A percentile compares a stretch with the other conserved stretches of the same genome.
phyloP scores from a whole-genome alignment of 2,797 vertebrate genomes.

The Leptoclinus maculatus region DNA sequence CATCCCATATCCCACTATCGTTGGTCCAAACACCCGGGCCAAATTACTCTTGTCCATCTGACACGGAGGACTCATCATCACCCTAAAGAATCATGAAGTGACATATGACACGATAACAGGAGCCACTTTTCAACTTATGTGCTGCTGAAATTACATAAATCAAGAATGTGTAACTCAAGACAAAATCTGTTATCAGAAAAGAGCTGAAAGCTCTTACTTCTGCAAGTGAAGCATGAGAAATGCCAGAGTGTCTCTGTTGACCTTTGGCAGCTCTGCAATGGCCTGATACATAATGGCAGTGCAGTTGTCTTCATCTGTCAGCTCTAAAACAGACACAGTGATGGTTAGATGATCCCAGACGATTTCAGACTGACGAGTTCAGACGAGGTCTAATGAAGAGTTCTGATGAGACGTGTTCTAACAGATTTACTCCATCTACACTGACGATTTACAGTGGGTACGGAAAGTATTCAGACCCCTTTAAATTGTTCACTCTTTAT shows the following conservation, averaged over 20 bases:
- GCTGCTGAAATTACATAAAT: background rate
- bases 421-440: background rate
- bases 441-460: too few relatives aligned
- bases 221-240: constrained; percentile 91
- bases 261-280: constrained; percentile 82
- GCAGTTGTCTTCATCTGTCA: constrained; percentile 72
- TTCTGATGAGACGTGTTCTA: too few relatives aligned
- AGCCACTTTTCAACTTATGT: background rate
- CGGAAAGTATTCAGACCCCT: too few relatives aligned
- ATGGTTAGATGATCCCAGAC: too few relatives aligned
- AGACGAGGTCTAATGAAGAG: too few relatives aligned
- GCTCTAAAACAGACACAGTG: constrained; percentile 71
- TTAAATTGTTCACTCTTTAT: too few relatives aligned
- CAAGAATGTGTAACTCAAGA: background rate
- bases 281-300: constrained; percentile 52
- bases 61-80: constrained; percentile 65
- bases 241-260: constrained; percentile 88
- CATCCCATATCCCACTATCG: constrained; percentile 85
- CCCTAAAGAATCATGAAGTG: constrained; percentile 35
- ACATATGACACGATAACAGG: background rate
- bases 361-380: too few relatives aligned
- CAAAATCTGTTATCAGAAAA: background rate
- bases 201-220: constrained; percentile 67
- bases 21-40: constrained; percentile 88
- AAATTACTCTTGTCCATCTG: constrained; percentile 89